Base-by-base conservation (phyloP, 2,113 vertebrate species). In the Aythya baeri region DNA sequence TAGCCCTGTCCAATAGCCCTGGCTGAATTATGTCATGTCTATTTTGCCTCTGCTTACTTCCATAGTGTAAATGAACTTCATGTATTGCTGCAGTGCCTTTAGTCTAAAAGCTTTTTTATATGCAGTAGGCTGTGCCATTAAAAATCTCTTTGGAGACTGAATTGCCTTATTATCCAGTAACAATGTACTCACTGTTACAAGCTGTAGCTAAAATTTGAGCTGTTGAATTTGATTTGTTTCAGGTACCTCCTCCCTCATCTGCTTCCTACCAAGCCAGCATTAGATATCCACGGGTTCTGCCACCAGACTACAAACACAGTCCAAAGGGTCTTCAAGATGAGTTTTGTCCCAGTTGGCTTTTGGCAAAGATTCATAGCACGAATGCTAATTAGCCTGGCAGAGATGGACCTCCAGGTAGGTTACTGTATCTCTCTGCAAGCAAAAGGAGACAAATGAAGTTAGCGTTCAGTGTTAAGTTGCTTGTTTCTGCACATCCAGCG, bases 171-270 rank as follows among this genome's bases (percentile, higher is more conserved):
- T 93, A 93, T 66, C 91, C 54, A 9, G 38, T 70, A 96, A 95
- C 96, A 95, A 96, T 86, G 74, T 59, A 46, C n/a, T 82, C 82
- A 86, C 94, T 89, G 68, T 83, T 23, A 79, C 25, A 86, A 86
- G 68, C 84, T 71, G 67, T 62, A 85, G 74, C 81, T 86, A 31
- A 8, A 44, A 26, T 67, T 15, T 95, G 93, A 97, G 65, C 58
- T 29, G 78, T 86, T 86, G 59, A 68, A 72, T 75, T 83, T 88
- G 68, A 34, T 97, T 72, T 91, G 73, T 97, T 97, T 71, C 96
- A 99, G 99, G 94, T 99, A 99, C 94, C 98, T 99, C 89, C 97
- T 99, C 66, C 99, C 99, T 27, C 99, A 99, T 93, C 99, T 99
- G 50, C 98, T 99, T 26, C 99, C 99, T 11, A 97, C 98, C 82